Evolutionary conservation across 2,113 vertebrate genomes (phyloP).

Genomic region (Dromiciops gliroides): DNA sequence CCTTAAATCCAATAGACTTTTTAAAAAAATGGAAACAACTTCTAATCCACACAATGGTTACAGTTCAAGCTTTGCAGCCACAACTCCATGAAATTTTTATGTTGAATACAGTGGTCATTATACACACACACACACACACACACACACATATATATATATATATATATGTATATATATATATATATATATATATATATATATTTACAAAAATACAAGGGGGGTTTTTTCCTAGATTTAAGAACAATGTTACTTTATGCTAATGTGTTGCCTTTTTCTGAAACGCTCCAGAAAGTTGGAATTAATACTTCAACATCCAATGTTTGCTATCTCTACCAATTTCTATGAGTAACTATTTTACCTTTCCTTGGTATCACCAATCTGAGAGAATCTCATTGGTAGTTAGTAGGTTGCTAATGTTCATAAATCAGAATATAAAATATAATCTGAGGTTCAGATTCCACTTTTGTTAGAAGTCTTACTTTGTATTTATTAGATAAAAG

Average conservation of each 20-base stretch:
- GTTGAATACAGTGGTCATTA: neutral
- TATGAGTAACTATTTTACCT: neutral
- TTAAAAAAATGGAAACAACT: neutral
- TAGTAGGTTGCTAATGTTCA: neutral
- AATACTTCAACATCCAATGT: neutral
- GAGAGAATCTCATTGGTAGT: neutral
- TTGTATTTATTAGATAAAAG: neutral
- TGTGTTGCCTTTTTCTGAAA: neutral
- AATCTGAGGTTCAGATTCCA: neutral
- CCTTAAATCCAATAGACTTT: neutral
- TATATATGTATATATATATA: too few relatives aligned
- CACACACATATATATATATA: too few relatives aligned
- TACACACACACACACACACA: too few relatives aligned
- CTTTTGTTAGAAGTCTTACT: neutral
- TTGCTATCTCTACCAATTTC: neutral
- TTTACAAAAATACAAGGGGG: neutral
- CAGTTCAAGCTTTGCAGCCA: neutral
- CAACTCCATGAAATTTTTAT: neutral
- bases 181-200: too few relatives aligned
- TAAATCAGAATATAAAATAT: neutral
- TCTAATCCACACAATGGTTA: neutral
- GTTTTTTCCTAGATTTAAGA: neutral
- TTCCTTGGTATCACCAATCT: neutral
- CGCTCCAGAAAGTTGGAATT: neutral
- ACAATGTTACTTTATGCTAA: neutral